phyloP scores from a whole-genome alignment of 2,888 invertebrate species.

The Lumbricus terrestris region DNA sequence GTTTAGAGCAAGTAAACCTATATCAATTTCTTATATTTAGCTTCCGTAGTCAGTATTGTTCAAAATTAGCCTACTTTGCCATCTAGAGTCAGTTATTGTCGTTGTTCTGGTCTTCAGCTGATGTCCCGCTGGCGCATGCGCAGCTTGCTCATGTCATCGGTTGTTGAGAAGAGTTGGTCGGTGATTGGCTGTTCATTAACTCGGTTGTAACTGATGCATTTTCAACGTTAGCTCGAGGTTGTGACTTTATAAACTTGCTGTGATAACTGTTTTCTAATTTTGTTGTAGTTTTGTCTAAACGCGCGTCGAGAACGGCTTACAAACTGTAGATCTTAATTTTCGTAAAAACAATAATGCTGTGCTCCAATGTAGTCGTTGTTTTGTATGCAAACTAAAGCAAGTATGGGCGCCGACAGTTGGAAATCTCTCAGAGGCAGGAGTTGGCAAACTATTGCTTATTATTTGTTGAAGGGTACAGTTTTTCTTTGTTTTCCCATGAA shows the following conservation, averaged over 20 bases:
- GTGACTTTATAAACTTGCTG: conserved; percentile 3
- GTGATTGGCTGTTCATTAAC: background rate
- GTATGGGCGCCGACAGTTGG: background rate
- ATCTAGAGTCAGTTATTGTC: background rate
- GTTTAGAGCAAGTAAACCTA: background rate
- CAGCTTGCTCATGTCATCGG: background rate
- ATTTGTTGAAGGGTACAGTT: background rate
- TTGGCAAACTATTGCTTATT: background rate
- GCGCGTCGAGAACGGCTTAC: conserved; percentile 3
- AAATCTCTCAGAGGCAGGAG: background rate
- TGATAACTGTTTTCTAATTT: conserved; percentile 3
- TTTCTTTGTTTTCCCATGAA: no score
- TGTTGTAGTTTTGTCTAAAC: background rate
- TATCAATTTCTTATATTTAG: background rate
- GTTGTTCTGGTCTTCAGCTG: background rate
- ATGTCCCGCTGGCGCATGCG: background rate
- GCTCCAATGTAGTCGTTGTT: background rate
- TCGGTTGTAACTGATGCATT: conserved; percentile 3
- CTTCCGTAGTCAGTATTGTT: background rate
- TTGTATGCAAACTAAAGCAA: background rate
- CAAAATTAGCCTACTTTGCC: background rate
- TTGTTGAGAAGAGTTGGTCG: background rate
- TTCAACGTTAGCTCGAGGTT: background rate
- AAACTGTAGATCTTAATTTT: background rate
- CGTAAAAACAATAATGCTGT: background rate